Conservation (phyloP, 2,888 invertebrate genomes). For the Linnaemya vulpina region DNA sequence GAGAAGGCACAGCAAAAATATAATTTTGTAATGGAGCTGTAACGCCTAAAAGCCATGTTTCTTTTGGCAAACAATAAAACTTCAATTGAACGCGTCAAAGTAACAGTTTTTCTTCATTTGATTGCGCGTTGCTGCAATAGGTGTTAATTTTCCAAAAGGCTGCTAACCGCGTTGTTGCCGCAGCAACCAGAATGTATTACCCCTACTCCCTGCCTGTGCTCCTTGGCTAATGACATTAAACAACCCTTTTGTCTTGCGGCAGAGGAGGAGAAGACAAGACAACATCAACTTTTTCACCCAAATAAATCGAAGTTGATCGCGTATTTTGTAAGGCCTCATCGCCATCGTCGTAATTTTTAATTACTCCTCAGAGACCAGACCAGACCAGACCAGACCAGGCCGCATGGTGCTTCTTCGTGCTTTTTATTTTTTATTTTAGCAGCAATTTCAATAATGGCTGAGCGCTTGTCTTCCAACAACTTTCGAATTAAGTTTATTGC, state of each 20-base stretch:
- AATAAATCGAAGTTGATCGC: slow-evolving; percentile 71
- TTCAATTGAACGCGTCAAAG: slow-evolving; percentile 68
- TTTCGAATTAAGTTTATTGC: slow-evolving; percentile 75
- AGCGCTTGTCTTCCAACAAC: slow-evolving; percentile 75
- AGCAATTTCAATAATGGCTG: slow-evolving; percentile 77
- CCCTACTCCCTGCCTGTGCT: not conserved
- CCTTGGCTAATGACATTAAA: slow-evolving; percentile 1
- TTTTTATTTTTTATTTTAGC: slow-evolving; percentile 48
- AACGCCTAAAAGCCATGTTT: slow-evolving; percentile 66
- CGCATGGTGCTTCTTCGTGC: slow-evolving; percentile 51
- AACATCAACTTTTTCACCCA: slow-evolving; percentile 25
- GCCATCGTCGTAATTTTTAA: slow-evolving; percentile 74
- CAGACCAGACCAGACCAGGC: slow-evolving; percentile 75
- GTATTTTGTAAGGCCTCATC: slow-evolving; percentile 62
- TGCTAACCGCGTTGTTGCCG: slow-evolving; percentile 62
- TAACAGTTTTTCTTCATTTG: slow-evolving; percentile 24
- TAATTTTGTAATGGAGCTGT: slow-evolving; percentile 61
- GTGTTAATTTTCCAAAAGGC: slow-evolving; percentile 69
- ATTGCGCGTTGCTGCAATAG: slow-evolving; percentile 52
- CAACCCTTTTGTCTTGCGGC: slow-evolving; percentile 60
- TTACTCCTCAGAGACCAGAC: slow-evolving; percentile 77
- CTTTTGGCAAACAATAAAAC: slow-evolving; percentile 68
- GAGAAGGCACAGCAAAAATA: slow-evolving; percentile 11
- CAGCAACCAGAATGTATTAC: slow-evolving; percentile 59
- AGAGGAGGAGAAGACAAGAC: not conserved